Evolutionary conservation across 2,113 vertebrate species (phyloP).

Genomic region (Limanda limanda): DNA sequence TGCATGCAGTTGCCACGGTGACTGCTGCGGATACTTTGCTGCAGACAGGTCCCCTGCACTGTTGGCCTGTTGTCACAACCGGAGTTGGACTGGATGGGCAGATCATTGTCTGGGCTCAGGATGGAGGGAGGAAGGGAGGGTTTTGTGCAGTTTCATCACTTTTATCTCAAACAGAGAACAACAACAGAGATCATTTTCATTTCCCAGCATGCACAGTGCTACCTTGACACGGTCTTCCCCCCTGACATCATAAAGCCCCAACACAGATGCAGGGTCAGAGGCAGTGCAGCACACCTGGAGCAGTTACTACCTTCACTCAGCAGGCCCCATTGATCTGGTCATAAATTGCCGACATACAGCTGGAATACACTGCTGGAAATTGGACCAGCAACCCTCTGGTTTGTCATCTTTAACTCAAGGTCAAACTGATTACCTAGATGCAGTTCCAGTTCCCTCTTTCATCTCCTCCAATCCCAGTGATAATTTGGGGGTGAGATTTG

Average conservation of each 20-base stretch:
- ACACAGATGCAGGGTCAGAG: slow-evolving; percentile 31
- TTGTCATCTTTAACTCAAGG: slow-evolving; percentile 12
- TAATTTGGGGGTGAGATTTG: too few species aligned
- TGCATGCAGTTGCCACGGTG: slow-evolving; percentile 70
- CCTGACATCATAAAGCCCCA: not conserved
- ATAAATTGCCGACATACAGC: slow-evolving; percentile 21
- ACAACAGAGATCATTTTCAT: not conserved
- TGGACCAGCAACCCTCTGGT: slow-evolving; percentile 12
- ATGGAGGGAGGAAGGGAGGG: not conserved
- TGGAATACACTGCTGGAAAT: slow-evolving; percentile 10
- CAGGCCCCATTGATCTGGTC: slow-evolving; percentile 11
- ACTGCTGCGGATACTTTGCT: slow-evolving; percentile 31
- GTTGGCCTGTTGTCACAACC: slow-evolving; percentile 8
- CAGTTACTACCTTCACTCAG: slow-evolving; percentile 15
- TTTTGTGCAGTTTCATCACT: not conserved
- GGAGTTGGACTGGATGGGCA: not conserved
- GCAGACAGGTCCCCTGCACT: slow-evolving; percentile 44
- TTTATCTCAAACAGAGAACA: too few species aligned
- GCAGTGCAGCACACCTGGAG: slow-evolving; percentile 40
- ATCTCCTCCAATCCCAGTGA: slow-evolving; percentile 15
- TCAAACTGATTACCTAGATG: slow-evolving; percentile 23
- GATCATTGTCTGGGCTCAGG: not conserved
- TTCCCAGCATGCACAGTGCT: not conserved
- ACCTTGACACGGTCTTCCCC: too few species aligned
- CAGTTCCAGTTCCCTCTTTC: slow-evolving; percentile 47